These are phyloP conservation scores for Campopleginae sp. DNA, from an alignment of 2,888 invertebrate species.

Conservation along the genomic window DNA sequence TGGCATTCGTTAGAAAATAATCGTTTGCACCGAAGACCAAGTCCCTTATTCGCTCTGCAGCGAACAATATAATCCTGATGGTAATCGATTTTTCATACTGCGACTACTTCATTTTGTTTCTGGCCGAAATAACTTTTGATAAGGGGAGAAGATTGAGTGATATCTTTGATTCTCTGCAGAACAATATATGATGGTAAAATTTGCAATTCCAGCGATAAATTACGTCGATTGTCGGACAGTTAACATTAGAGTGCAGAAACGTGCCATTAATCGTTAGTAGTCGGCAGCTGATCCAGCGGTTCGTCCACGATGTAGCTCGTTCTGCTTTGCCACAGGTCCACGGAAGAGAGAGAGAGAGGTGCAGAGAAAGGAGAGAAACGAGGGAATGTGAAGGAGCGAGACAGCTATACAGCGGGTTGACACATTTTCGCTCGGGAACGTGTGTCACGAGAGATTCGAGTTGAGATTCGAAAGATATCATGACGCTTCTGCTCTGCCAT, in stretches of 20 bases:
- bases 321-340: constrained; percentile 46
- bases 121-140: background rate
- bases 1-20: too few relatives aligned
- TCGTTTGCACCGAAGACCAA: background rate
- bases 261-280: constrained; percentile 57
- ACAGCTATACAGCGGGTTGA: constrained; percentile 49
- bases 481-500: constrained; percentile 54
- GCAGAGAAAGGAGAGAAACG: constrained; percentile 17
- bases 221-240: constrained; percentile 47
- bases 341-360: constrained; percentile 20
- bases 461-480: constrained; percentile 66
- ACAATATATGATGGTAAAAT: constrained; percentile 13
- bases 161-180: background rate
- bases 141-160: background rate
- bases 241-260: constrained; percentile 55
- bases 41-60: background rate
- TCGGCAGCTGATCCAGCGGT: constrained; percentile 63
- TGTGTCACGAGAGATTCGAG: constrained; percentile 67
- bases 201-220: constrained; percentile 47
- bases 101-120: background rate
- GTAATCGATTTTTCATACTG: background rate
- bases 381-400: constrained; percentile 8
- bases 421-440: constrained; percentile 65
- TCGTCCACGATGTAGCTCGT: constrained; percentile 9
- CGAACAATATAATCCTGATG: background rate